A percentile compares a stretch with the other conserved stretches of the same genome.
Conservation (phyloP, 2,797 vertebrate genomes). For the Phalanger gymnotis region DNA sequence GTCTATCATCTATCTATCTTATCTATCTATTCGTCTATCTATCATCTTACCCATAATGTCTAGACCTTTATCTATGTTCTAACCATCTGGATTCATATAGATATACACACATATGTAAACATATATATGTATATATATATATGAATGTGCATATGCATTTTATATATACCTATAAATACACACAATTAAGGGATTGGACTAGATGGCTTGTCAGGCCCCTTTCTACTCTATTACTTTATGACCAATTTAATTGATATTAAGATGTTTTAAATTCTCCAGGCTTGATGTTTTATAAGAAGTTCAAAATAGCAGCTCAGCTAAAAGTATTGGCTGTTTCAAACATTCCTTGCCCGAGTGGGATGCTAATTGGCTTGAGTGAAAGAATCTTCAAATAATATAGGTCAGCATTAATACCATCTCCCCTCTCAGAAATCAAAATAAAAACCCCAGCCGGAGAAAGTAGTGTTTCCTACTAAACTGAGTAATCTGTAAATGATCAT, state of each 20-base stretch:
- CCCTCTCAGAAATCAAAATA: neutral
- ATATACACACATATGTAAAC: too few relatives aligned
- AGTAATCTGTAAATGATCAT: conserved; percentile 50
- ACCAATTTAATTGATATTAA: neutral
- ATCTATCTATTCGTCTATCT: neutral
- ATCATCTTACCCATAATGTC: too few relatives aligned
- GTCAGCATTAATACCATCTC: neutral
- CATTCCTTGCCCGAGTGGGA: conserved; percentile 64
- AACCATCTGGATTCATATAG: too few relatives aligned
- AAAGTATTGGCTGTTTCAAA: conserved; percentile 53
- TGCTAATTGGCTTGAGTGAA: conserved; percentile 38
- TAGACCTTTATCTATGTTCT: neutral
- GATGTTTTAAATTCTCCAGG: conserved; percentile 11
- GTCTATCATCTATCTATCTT: too few relatives aligned
- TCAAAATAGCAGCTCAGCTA: conserved; percentile 41
- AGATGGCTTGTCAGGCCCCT: neutral
- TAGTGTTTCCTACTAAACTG: conserved; percentile 44
- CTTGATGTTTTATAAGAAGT: conserved; percentile 55
- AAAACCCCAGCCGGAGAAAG: conserved; percentile 1
- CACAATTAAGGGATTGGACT: neutral
- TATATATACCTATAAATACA: neutral
- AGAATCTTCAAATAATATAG: conserved; percentile 28
- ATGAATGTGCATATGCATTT: neutral
- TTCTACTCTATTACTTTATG: neutral
- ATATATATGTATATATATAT: too few relatives aligned